Evolutionary conservation across 2,797 vertebrate genomes (phyloP), one percentile per base, ranked within the genome.

Genomic region (Craterocephalus amniculus): DNA sequence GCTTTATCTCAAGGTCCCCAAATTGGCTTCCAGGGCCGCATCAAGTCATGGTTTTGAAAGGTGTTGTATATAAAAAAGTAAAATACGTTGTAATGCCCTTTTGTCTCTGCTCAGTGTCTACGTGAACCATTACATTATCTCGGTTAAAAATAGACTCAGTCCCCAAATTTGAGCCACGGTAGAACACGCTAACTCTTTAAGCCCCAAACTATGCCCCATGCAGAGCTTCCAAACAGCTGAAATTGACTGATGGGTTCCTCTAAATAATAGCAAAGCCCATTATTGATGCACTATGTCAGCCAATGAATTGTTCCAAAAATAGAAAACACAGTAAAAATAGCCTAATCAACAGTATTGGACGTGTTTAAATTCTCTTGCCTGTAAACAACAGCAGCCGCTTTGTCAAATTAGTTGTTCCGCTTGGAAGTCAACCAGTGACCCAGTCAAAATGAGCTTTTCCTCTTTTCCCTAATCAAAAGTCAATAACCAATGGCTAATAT

Each of bases 11-110:
- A 88, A 83, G 65, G 68, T 80, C 72, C 34, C 74, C 83, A 83
- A 92, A 90, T 93, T 90, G 88, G 93, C 91, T 92, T 82, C 91
- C 90, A 85, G 87, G 86, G 76, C 91, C 79, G 86, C 91, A 93
- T 92, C 91, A 93, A 91, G 91, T 74, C 90, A 80, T 81, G 78
- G 87, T 93, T 92, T 88, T 90, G 92, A 93, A 55, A 83, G 92
- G 88, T 85, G 88, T 86, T 87, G 88, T 85, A 87, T 88, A 87
- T 90, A 87, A 90, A 90, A 88, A 91, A 79, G 74, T 82, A 65
- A 85, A 88, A 87, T 86, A 86, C 81, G 79, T 76, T 73, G 80
- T 76, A 59, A 85, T 82, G 79, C 78, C 78, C 80, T 72, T 88
- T 83, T 66, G 86, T 81, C 78, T 86, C 90, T 92, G 89, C 64